Base-by-base conservation (phyloP, 1,140 invertebrate species). In the Tetragonula clypearis region DNA sequence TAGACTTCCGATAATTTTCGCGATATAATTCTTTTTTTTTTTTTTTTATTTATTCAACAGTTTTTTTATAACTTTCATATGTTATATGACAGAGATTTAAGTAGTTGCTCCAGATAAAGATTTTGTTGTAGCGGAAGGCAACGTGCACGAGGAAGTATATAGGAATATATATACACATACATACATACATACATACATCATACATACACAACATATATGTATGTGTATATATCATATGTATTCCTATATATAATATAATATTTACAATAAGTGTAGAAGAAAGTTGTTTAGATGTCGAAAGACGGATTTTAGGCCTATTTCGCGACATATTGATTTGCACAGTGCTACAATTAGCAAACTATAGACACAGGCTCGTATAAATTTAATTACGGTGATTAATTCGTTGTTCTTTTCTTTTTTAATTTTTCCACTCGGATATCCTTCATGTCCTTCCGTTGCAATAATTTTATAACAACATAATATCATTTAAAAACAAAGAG, bases 301-400 rank as follows among this genome's bases (percentile, higher is more conserved):
- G 82, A 84, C 82, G 78, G 86, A 88, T 60, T 84, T 88, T 89
- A 89, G 88, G 88, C 88, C 87, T 89, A 89, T 88, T 79, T 89
- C 85, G 73, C 85, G 85, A 86, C 76, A 89, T 81, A 88, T 72
- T 88, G 88, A 86, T 81, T 88, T 84, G 78, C 77, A 82, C 72
- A 79, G 85, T 74, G 82, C 88, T 90, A 89, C 58, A 58, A 62
- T 88, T 82, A 82, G 75, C 79, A 60, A 83, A 77, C 88, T 90
- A 68, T 68, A 90, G 68, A 60, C 84, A 80, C 85, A 85, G 77
- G 82, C 75, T 85, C 75, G 72, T 77, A 84, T 77, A 83, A 82
- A 87, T 78, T 73, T 75, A 79, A 81, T 89, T 72, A 71, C 79
- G 77, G 86, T 79, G 77, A 88, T 88, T 80, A 89, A 56, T 90